Percentiles rank a stretch among this genome's conserved stretches.
Conservation (phyloP, 2,888 invertebrate species). For the Ceriagrion tenellum region DNA sequence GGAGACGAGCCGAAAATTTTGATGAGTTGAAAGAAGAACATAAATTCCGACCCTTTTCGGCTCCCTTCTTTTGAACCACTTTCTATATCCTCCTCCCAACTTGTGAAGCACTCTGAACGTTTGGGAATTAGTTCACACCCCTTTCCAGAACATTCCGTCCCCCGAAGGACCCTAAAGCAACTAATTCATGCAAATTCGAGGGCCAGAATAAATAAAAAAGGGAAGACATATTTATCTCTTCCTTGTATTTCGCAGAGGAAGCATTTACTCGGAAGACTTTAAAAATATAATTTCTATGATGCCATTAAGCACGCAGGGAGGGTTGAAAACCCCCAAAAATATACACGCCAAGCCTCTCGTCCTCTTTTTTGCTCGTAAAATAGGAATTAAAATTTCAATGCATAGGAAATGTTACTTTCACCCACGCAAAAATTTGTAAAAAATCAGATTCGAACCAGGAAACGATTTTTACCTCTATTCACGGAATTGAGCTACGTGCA, state of each 20-base stretch:
- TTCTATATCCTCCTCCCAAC: conserved; percentile 4
- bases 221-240: neutral
- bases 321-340: neutral
- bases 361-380: neutral
- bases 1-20: neutral
- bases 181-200: neutral
- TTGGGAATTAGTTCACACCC: neutral
- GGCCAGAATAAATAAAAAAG: neutral
- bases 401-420: neutral
- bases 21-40: conserved; percentile 9
- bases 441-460: neutral
- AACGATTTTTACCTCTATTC: too few species aligned
- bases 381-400: neutral
- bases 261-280: neutral
- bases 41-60: neutral
- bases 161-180: neutral
- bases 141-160: neutral
- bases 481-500: too few species aligned
- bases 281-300: neutral
- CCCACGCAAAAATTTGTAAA: neutral
- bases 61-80: conserved; percentile 32
- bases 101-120: neutral
- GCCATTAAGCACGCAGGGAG: neutral
- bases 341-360: neutral
- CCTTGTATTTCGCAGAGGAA: neutral